Base-by-base conservation (phyloP, 2,888 invertebrate genomes). In the Steromphala cineraria region DNA sequence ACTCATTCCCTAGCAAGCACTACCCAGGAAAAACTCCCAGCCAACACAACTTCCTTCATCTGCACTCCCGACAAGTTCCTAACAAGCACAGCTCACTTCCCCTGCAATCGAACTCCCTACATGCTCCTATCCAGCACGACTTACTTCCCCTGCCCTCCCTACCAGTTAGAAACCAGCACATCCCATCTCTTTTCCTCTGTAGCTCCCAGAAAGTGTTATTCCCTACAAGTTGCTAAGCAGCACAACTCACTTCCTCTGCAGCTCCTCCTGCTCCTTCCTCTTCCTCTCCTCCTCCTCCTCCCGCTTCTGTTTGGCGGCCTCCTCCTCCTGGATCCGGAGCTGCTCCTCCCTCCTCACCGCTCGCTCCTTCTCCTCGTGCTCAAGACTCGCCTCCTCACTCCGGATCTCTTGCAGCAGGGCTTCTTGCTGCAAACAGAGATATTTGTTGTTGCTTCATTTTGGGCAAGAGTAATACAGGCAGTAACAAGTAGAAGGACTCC, bases 41-140 rank as follows among this genome's bases (percentile, higher is more conserved):
- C 36, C 36, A 36, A 7, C 36, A 36, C 36, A 36, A 77, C 81
- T 83, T 85, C 89, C 89, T 88, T 89, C 81, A 86, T 87, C 81
- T 88, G 88, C 40, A 88, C n/a, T n/a, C n/a, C n/a, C n/a, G n/a
- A n/a, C n/a, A n/a, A n/a, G n/a, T n/a, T n/a, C n/a, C n/a, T n/a
- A n/a, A n/a, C n/a, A n/a, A 36, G 36, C 36, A 36, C 36, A 36
- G 75, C 81, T 83, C 85, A 90, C 89, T 88, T 89, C 81, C 87
- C 87, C 81, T 88, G 88, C 40, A 88, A n/a, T n/a, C n/a, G 78
- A 71, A 89, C 90, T 75, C 89, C 90, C 31, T 89, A 86, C 78
- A 88, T 88, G 55, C 86, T 87, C 79, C 83, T 87, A 82, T 83
- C 86, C 55, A 82, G 85, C 74, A 89, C 84, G 21, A 62, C 89